phyloP scores from a whole-genome alignment of 2,888 invertebrate species.

The Acrocera orbiculus region DNA sequence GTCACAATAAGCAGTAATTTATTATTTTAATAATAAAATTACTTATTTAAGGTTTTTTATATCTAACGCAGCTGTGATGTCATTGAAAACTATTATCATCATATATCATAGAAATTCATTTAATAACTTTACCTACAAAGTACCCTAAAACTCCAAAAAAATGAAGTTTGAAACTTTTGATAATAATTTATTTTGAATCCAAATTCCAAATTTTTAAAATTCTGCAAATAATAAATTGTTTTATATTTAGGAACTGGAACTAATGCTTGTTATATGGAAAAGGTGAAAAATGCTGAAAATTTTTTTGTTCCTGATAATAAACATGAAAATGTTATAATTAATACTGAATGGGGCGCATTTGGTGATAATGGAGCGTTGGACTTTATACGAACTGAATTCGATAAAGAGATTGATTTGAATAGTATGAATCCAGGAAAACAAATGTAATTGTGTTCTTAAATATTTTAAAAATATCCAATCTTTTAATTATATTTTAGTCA shows the following conservation, averaged over 20 bases:
- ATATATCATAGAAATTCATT: no score
- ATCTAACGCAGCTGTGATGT: no score
- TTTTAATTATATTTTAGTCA: constrained; percentile 8
- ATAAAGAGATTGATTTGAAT: constrained; percentile 62
- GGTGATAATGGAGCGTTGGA: constrained; percentile 80
- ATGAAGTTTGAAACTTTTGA: no score
- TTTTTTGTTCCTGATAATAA: constrained; percentile 49
- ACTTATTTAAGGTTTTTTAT: no score
- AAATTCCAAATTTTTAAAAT: no score
- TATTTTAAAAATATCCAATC: neutral
- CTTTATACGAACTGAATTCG: constrained; percentile 70
- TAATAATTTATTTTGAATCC: no score
- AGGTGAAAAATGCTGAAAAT: constrained; percentile 60
- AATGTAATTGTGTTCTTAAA: constrained; percentile 35
- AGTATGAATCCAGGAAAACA: constrained; percentile 78
- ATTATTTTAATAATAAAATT: no score
- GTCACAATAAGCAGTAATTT: no score
- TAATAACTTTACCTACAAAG: no score
- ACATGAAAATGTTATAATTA: constrained; percentile 66
- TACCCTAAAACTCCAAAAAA: no score
- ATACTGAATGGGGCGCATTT: constrained; percentile 96
- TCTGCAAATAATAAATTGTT: no score
- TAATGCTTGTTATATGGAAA: constrained; percentile 90
- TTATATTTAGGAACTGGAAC: constrained; percentile 93
- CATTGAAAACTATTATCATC: no score